phyloP scores from a whole-genome alignment of 1,140 invertebrate species.

The Matsumurasca onukii region DNA sequence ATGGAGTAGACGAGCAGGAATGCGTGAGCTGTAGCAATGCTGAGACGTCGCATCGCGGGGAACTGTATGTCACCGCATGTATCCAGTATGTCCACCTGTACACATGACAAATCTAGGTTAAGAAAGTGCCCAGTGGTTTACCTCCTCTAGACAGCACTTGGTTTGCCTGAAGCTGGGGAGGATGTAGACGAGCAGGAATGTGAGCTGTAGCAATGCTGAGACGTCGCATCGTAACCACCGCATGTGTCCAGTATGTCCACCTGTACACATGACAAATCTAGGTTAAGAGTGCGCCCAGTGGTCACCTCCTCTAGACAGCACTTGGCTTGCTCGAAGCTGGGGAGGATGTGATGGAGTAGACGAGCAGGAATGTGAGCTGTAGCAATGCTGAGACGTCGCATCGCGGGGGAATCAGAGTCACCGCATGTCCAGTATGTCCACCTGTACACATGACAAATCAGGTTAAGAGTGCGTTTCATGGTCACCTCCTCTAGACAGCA shows the following conservation, averaged over 20 bases:
- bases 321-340: constrained; percentile 76
- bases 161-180: constrained; percentile 68
- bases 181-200: constrained; percentile 87
- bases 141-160: constrained; percentile 79
- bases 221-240: constrained; percentile 78
- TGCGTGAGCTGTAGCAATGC: constrained; percentile 86
- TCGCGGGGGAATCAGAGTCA: no score
- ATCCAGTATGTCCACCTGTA: constrained; percentile 83
- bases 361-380: constrained; percentile 84
- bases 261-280: constrained; percentile 44
- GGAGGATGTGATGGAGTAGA: constrained; percentile 79
- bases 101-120: no score
- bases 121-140: constrained; percentile 75
- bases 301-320: constrained; percentile 83
- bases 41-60: constrained; percentile 77
- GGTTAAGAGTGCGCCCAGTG: no score
- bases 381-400: no score
- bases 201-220: constrained; percentile 87
- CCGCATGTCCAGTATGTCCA: no score
- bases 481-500: constrained; percentile 83
- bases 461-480: constrained; percentile 71
- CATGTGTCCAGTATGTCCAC: constrained; percentile 86
- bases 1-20: constrained; percentile 85
- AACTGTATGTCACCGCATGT: constrained; percentile 86
- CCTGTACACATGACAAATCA: no score